Evolutionary conservation across 2,888 invertebrate genomes (phyloP).

Genomic region (Bombylius discolor): DNA sequence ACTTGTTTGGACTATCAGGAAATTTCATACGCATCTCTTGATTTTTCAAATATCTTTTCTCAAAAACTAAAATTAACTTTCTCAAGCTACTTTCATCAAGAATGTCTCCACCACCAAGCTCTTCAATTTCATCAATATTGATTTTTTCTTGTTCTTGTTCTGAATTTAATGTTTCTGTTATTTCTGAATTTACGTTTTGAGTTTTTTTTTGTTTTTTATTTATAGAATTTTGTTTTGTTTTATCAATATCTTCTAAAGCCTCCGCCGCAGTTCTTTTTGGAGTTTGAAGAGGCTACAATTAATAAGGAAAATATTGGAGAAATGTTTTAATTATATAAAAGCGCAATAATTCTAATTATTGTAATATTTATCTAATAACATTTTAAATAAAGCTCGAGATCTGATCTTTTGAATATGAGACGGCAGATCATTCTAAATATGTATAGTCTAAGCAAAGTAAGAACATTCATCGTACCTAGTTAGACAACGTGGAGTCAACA

Average conservation of each 20-base stretch:
- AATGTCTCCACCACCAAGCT: slow-evolving; percentile 68
- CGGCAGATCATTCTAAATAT: too few relatives aligned
- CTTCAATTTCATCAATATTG: slow-evolving; percentile 70
- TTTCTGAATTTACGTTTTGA: slow-evolving; percentile 44
- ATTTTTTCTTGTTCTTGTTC: slow-evolving; percentile 68
- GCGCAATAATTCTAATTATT: too few relatives aligned
- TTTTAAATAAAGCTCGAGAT: too few relatives aligned
- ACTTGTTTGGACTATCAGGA: slow-evolving; percentile 92
- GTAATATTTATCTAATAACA: too few relatives aligned
- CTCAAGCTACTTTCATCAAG: slow-evolving; percentile 81
- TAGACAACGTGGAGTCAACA: too few relatives aligned
- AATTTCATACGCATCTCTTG: slow-evolving; percentile 98
- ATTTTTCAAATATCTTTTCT: slow-evolving; percentile 85
- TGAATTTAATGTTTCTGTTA: slow-evolving; percentile 41
- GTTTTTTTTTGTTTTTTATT: slow-evolving; percentile 48
- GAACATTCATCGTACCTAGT: too few relatives aligned
- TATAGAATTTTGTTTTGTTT: slow-evolving; percentile 15
- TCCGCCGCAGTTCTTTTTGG: neutral
- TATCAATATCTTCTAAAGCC: slow-evolving; percentile 37
- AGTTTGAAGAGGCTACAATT: neutral
- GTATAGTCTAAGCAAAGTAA: too few relatives aligned
- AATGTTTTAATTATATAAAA: too few relatives aligned
- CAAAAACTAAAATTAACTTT: slow-evolving; percentile 80
- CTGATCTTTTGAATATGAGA: too few relatives aligned
- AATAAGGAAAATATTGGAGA: too few relatives aligned